Conservation (phyloP, 2,113 vertebrate genomes). For the Brachyhypopomus occidentalis region DNA sequence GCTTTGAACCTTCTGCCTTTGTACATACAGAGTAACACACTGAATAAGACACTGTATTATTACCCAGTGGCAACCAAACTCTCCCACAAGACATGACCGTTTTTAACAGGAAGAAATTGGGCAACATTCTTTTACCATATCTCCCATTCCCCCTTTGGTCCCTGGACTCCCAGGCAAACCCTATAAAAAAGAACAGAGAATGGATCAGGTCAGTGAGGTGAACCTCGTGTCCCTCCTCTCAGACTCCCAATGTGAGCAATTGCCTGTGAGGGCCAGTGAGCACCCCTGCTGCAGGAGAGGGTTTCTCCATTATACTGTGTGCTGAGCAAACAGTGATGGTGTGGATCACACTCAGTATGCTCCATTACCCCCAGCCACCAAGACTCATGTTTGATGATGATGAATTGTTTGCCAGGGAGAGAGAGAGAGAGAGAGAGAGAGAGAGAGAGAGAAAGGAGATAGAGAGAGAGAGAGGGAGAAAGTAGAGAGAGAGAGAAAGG, state of each 20-base stretch:
- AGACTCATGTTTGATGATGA: conserved; percentile 69
- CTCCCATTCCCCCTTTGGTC: conserved; percentile 85
- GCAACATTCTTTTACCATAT: conserved; percentile 73
- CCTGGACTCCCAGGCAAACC: conserved; percentile 91
- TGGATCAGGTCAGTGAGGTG: conserved; percentile 25
- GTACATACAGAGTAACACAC: neutral
- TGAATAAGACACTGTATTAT: neutral
- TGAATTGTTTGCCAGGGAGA: conserved; percentile 64
- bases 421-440: conserved; percentile 53
- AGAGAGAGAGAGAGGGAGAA: no score
- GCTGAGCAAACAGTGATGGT: conserved; percentile 66
- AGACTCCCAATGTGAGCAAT: conserved; percentile 4
- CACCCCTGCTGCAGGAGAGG: conserved; percentile 59
- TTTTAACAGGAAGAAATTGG: neutral
- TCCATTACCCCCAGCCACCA: conserved; percentile 70
- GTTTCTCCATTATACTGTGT: conserved; percentile 58
- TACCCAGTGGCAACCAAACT: no score
- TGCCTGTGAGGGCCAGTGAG: conserved; percentile 25
- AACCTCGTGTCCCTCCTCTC: conserved; percentile 18
- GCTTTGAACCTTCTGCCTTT: neutral
- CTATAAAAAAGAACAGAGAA: conserved; percentile 67
- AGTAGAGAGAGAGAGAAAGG: no score
- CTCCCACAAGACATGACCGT: neutral
- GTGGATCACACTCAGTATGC: conserved; percentile 64
- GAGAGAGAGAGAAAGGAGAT: no score